A percentile compares a stretch with the other conserved stretches of the same genome.
Evolutionary conservation across 2,888 invertebrate genomes (phyloP).

Genomic region (Acleris cristana): DNA sequence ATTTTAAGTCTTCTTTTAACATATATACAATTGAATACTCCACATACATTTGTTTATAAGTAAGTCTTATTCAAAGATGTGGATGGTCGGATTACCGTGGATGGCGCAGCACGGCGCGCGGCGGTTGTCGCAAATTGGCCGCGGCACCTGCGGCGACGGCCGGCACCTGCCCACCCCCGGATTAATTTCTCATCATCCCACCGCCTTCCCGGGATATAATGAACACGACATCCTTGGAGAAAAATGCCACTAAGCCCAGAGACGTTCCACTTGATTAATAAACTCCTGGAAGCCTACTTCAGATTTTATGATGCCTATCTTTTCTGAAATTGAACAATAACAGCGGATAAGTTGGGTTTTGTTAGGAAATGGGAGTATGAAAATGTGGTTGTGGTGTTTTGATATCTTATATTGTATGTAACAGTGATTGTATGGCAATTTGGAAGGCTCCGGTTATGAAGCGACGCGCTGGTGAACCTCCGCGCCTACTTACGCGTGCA

Average conservation of each 20-base stretch:
- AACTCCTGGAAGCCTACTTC: constrained; percentile 56
- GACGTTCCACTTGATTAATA: constrained; percentile 75
- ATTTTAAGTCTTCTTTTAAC: too few species aligned
- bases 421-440: neutral
- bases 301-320: constrained; percentile 53
- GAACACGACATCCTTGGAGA: constrained; percentile 71
- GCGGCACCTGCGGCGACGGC: constrained; percentile 63
- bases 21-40: too few species aligned
- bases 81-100: constrained; percentile 26
- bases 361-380: neutral
- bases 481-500: constrained; percentile 48
- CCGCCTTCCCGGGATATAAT: constrained; percentile 71
- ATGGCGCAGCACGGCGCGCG: constrained; percentile 11
- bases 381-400: neutral
- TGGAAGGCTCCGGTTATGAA: constrained; percentile 6
- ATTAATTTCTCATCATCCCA: constrained; percentile 82
- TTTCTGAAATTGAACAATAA: constrained; percentile 52
- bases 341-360: constrained; percentile 27
- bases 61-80: constrained; percentile 29
- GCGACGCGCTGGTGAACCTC: constrained; percentile 10
- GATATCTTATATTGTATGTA: neutral
- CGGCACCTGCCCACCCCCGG: constrained; percentile 68
- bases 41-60: neutral
- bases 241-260: constrained; percentile 73
- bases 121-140: constrained; percentile 66